Conservation (phyloP, 2,113 vertebrate genomes). For the Notiomystis cincta region DNA sequence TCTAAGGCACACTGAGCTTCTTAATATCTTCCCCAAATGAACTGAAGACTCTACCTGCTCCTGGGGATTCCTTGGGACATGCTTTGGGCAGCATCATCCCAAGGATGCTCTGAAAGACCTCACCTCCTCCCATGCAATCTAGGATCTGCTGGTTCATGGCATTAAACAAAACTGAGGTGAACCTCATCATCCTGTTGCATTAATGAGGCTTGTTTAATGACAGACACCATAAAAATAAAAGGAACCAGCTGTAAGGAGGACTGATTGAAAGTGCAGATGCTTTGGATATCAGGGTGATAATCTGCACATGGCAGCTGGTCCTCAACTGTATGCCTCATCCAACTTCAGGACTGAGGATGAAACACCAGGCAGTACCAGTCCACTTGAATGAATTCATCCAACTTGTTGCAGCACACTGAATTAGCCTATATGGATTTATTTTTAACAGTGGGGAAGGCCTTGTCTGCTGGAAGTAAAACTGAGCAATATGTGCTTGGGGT, state of each 20-base stretch:
- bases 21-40: neutral
- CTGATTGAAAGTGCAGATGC: neutral
- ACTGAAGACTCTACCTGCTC: neutral
- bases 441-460: neutral
- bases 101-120: neutral
- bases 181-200: neutral
- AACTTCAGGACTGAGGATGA: neutral
- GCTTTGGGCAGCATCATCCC: neutral
- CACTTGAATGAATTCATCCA: rapidly evolving
- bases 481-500: rapidly evolving
- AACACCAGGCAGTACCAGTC: neutral
- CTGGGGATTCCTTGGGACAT: neutral
- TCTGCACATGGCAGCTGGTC: neutral
- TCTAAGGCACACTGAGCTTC: neutral
- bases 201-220: neutral
- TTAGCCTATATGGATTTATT: neutral
- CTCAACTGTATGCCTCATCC: neutral
- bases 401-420: neutral
- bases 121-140: rapidly evolving
- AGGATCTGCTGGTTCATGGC: neutral
- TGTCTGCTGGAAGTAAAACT: neutral
- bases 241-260: neutral
- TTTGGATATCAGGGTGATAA: neutral
- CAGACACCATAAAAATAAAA: neutral
- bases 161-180: neutral